Percentiles rank a stretch among this genome's conserved stretches.
phyloP scores from a whole-genome alignment of 2,797 vertebrate species.

The Gorsachius magnificus region DNA sequence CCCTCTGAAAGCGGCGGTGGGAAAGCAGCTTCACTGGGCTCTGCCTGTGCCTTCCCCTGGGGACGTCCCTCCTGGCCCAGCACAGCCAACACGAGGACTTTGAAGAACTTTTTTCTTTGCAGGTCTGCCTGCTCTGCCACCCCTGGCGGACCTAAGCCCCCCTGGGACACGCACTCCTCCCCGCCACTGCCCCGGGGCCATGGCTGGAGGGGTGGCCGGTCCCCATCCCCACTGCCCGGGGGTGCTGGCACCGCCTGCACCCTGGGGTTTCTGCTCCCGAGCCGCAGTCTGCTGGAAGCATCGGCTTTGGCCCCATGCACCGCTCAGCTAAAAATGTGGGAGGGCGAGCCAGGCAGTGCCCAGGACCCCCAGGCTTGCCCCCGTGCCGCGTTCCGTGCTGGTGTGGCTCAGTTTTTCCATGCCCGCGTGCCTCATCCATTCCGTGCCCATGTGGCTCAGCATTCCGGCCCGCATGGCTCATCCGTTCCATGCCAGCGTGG shows the following conservation, averaged over 20 bases:
- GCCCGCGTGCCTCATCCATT: too few relatives aligned
- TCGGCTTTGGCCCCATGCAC: neutral
- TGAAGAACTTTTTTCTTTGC: neutral
- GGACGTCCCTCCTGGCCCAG: rapidly evolving
- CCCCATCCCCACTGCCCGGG: neutral
- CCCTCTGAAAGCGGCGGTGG: neutral
- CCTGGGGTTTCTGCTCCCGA: rapidly evolving
- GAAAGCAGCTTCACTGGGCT: neutral
- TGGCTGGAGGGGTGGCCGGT: neutral
- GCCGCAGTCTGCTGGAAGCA: rapidly evolving
- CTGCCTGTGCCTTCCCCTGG: neutral
- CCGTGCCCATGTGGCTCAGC: too few relatives aligned
- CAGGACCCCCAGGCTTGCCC: rapidly evolving
- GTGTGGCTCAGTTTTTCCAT: too few relatives aligned
- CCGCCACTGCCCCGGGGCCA: rapidly evolving
- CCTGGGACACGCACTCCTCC: neutral
- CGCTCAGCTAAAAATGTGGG: rapidly evolving
- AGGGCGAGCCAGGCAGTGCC: rapidly evolving
- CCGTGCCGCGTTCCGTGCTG: rapidly evolving
- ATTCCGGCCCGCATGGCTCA: too few relatives aligned
- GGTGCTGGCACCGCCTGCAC: neutral
- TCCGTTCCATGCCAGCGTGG: too few relatives aligned
- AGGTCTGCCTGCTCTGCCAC: neutral
- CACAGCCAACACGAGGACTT: neutral
- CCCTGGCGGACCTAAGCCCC: neutral